Conservation (phyloP, 2,797 vertebrate species). For the Chaenodraco wilsoni region DNA sequence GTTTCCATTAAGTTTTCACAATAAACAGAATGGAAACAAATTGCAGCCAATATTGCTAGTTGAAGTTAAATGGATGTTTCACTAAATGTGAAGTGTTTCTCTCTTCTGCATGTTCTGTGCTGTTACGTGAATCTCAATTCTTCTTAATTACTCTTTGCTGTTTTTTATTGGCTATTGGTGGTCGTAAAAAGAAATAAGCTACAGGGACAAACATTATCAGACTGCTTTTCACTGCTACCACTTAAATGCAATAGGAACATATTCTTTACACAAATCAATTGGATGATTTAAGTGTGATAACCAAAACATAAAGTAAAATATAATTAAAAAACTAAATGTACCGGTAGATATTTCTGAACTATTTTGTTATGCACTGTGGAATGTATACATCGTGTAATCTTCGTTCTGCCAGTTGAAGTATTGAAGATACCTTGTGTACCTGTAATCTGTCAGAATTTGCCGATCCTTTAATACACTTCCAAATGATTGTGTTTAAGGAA, state of each 20-base stretch:
- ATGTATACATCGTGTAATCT: background rate
- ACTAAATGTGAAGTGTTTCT: slow-evolving; percentile 42
- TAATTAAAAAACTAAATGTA: background rate
- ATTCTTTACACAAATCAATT: too few species aligned
- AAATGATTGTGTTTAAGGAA: too few species aligned
- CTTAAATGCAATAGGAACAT: background rate
- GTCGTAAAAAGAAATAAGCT: background rate
- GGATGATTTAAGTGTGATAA: background rate
- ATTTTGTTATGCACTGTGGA: background rate
- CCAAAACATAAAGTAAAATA: background rate
- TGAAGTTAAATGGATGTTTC: slow-evolving; percentile 61
- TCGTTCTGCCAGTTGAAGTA: background rate
- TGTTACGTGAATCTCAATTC: slow-evolving; percentile 28
- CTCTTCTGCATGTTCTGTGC: slow-evolving; percentile 17
- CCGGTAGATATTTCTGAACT: too few species aligned
- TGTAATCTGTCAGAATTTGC: background rate
- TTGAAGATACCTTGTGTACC: background rate
- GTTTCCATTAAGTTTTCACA: slow-evolving; percentile 71
- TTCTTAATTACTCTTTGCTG: slow-evolving; percentile 7
- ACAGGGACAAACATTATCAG: background rate
- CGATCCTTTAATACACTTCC: background rate
- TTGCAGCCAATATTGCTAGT: slow-evolving; percentile 39
- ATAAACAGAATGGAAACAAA: slow-evolving; percentile 57
- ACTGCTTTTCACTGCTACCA: background rate
- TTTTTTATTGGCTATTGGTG: slow-evolving; percentile 22